A percentile compares a stretch with the other conserved stretches of the same genome.
These are phyloP conservation scores for Acleris holmiana DNA, from an alignment of 2,888 invertebrate species.

Conservation along the genomic window DNA sequence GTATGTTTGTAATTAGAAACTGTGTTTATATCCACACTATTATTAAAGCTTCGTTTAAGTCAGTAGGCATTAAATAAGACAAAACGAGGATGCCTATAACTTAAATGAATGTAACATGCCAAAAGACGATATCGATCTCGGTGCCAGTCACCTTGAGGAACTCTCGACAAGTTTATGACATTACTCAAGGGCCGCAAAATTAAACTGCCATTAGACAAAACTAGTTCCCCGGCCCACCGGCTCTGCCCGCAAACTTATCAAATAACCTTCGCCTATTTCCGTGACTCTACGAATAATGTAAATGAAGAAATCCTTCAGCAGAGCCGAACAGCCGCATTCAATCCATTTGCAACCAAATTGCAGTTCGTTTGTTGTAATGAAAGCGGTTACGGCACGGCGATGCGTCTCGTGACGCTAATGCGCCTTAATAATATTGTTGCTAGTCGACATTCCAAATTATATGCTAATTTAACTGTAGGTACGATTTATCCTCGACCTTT, in stretches of 20 bases:
- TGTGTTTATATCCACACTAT: too few species aligned
- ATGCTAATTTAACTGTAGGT: slow-evolving; percentile 4
- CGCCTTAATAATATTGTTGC: slow-evolving; percentile 40
- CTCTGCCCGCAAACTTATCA: slow-evolving; percentile 44
- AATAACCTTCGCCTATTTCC: slow-evolving; percentile 45
- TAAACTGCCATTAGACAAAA: slow-evolving; percentile 38
- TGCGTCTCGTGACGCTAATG: slow-evolving; percentile 70
- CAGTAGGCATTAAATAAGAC: not conserved
- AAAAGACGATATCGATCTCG: slow-evolving; percentile 26
- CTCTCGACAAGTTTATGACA: slow-evolving; percentile 30
- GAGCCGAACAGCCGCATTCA: slow-evolving; percentile 56
- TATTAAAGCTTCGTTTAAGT: too few species aligned
- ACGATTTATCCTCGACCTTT: slow-evolving; percentile 17
- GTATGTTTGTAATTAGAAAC: too few species aligned
- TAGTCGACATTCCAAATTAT: slow-evolving; percentile 20
- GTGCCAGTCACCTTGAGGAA: slow-evolving; percentile 29
- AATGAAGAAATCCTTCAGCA: slow-evolving; percentile 66
- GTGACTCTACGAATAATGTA: slow-evolving; percentile 56
- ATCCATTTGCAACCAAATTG: slow-evolving; percentile 71
- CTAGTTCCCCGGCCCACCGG: slow-evolving; percentile 29
- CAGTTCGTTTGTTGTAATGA: slow-evolving; percentile 71
- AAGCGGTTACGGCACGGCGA: slow-evolving; percentile 52
- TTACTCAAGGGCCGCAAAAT: slow-evolving; percentile 37
- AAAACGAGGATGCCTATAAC: not conserved
- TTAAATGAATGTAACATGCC: slow-evolving; percentile 20